Conservation (phyloP, 1,140 invertebrate genomes). For the Xylocopa sonorina region DNA sequence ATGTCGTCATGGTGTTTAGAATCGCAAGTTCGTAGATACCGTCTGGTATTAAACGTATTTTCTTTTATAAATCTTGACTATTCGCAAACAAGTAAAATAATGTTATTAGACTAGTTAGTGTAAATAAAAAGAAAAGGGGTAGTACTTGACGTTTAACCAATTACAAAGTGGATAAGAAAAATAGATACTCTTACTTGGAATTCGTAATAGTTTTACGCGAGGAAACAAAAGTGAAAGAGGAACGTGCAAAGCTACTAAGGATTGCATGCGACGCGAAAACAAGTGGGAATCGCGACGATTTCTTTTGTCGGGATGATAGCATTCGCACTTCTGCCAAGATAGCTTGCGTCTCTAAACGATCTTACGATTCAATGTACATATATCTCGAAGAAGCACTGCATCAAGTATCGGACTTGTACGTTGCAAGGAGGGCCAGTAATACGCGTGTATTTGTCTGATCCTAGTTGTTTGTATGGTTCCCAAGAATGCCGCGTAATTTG, state of each 20-base stretch:
- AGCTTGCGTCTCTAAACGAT: slow-evolving; percentile 22
- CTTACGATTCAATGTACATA: neutral
- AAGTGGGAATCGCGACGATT: slow-evolving; percentile 28
- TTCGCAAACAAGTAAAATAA: no score
- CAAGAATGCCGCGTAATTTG: slow-evolving; percentile 36
- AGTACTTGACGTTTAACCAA: no score
- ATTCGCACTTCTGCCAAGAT: slow-evolving; percentile 24
- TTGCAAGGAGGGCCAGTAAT: neutral
- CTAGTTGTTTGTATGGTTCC: neutral
- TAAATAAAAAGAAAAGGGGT: no score
- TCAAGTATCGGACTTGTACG: neutral
- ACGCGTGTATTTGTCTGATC: neutral
- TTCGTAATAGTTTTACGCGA: no score
- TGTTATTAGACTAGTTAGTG: no score
- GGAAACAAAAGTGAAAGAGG: neutral
- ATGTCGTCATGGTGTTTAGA: no score
- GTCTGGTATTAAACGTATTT: no score
- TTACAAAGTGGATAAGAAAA: no score
- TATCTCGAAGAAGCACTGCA: neutral
- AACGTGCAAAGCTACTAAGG: slow-evolving; percentile 32
- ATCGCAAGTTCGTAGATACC: no score
- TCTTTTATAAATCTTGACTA: no score
- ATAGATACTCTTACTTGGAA: no score
- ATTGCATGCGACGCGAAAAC: neutral
- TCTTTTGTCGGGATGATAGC: slow-evolving; percentile 41